Evolutionary conservation across 92 coral and sea anemone genomes (phyloP), one percentile per base, ranked within the genome.

Genomic region (Epizoanthus illoricatus): DNA sequence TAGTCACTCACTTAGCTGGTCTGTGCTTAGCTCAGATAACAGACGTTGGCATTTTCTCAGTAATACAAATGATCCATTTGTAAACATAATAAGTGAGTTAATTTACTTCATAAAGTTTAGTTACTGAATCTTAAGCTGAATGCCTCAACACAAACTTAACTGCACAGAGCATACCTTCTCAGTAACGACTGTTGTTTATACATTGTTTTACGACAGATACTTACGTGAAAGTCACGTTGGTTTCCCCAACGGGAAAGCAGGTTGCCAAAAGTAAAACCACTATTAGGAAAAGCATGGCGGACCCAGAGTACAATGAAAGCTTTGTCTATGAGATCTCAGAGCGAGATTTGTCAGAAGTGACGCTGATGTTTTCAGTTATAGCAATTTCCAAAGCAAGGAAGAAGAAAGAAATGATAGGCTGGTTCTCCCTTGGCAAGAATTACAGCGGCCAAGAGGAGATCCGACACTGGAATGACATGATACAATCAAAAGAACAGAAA

Each of bases 211-310:
- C 72, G 66, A 83, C 95, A 97, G 99, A 97, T 94, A 88, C 99
- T 74, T 97, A 97, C 87, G 99, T 97, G 86, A 93, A 97, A 88
- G 98, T 97, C 78, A 92, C 95, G 84, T 86, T 97, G 83, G 94
- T 97, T 36, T 92, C 98, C 19, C 88, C 99, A 63, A 85, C 97
- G 83, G 99, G 98, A 84, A 94, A 94, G 85, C 94, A 94, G 71
- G 99, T 92, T 60, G 99, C 99, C 66, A 94, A 93, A 90, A 97
- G 99, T 80, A 97, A 97, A 88, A 97, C 99, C 12, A 97, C 99
- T 69, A 97, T 97, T 76, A 88, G 99, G 80, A 92, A 94, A 89
- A 97, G 94, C 84, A 97, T 97, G 99, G 95, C 94, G 7, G 99
- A 97, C 75, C 99, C 99, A 5, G 99, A 97, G 80, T 97, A 97